Percentiles rank a stretch among this genome's conserved stretches.
Conservation (phyloP, 1,140 invertebrate genomes). For the Drosophila bocqueti region DNA sequence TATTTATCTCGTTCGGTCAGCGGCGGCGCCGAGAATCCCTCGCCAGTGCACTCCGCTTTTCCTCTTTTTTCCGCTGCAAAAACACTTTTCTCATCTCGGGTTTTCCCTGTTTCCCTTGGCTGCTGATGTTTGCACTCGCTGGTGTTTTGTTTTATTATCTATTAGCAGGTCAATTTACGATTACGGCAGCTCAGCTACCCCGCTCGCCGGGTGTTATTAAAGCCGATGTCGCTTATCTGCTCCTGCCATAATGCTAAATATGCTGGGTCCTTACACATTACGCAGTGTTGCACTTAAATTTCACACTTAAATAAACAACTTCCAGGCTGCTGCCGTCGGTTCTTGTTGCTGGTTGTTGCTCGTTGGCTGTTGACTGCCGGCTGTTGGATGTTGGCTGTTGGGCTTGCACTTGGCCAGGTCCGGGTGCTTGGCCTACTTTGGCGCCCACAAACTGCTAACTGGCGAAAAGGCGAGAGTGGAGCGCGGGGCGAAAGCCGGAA, state of each 20-base stretch:
- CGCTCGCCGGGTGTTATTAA: slow-evolving; percentile 50
- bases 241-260: slow-evolving; percentile 63
- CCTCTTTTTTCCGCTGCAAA: slow-evolving; percentile 32
- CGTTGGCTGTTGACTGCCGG: slow-evolving; percentile 28
- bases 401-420: slow-evolving; percentile 56
- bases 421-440: slow-evolving; percentile 76
- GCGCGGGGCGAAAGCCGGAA: neutral
- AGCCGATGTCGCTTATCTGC: slow-evolving; percentile 59
- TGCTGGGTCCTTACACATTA: slow-evolving; percentile 60
- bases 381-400: slow-evolving; percentile 42
- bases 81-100: slow-evolving; percentile 21
- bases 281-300: slow-evolving; percentile 73
- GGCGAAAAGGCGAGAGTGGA: slow-evolving; percentile 38
- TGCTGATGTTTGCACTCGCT: slow-evolving; percentile 28
- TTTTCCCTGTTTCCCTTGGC: slow-evolving; percentile 1
- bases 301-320: slow-evolving; percentile 83
- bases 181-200: slow-evolving; percentile 23
- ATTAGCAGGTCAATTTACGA: slow-evolving; percentile 74
- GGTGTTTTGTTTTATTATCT: slow-evolving; percentile 57
- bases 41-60: slow-evolving; percentile 35
- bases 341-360: slow-evolving; percentile 22
- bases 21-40: slow-evolving; percentile 60
- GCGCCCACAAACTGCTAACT: slow-evolving; percentile 77
- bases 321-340: slow-evolving; percentile 53
- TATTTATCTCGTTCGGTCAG: slow-evolving; percentile 62